These are phyloP conservation scores for Notechis scutatus DNA, from an alignment of 2,113 vertebrate genomes.

Conservation along the genomic window DNA sequence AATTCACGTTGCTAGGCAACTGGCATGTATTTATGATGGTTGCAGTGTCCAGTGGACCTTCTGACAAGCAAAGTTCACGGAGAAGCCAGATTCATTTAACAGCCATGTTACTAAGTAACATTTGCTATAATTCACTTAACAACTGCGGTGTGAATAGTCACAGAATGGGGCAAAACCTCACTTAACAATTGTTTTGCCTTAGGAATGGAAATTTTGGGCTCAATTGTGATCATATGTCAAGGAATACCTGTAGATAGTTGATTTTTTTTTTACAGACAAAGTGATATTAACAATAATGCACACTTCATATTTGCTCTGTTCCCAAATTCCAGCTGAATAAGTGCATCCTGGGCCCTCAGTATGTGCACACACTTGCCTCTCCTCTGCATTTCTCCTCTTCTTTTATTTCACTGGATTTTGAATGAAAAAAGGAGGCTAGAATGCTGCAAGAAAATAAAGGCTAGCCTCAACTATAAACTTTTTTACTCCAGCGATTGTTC, in stretches of 20 bases:
- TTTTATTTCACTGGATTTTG: background rate
- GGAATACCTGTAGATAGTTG: background rate
- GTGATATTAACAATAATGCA: background rate
- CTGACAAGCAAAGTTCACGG: background rate
- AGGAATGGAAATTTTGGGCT: background rate
- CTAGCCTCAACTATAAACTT: background rate
- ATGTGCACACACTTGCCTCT: background rate
- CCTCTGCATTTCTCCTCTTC: background rate
- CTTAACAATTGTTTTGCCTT: background rate
- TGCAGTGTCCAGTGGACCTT: background rate
- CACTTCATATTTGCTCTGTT: background rate
- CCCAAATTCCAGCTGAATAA: background rate
- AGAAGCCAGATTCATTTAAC: background rate
- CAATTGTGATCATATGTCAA: no score
- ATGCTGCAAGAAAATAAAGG: background rate
- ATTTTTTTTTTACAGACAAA: background rate
- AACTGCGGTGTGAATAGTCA: background rate
- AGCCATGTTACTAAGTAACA: background rate
- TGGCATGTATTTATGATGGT: background rate
- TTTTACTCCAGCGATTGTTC: background rate
- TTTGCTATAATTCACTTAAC: background rate
- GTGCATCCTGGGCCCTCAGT: background rate
- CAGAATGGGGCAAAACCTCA: background rate
- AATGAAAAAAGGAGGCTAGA: background rate
- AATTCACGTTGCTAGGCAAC: background rate